Base-by-base conservation (phyloP, 2,797 vertebrate species). In the Brachyrhaphis roseni region DNA sequence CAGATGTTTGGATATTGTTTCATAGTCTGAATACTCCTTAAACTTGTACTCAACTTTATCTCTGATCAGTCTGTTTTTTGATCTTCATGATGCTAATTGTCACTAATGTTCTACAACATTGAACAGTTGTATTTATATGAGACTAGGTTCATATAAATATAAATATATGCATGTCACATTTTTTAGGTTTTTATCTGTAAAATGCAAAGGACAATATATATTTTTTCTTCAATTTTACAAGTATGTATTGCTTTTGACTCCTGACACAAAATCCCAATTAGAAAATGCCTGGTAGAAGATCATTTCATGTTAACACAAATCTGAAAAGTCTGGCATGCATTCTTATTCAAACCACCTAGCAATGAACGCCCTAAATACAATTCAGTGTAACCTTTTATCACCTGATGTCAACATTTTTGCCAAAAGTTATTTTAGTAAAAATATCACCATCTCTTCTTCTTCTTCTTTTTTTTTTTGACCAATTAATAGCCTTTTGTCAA, bases 401-500 rank as follows among this genome's bases (percentile, higher is more conserved):
- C 5, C 1, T 1, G 31, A 34, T 34, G 31, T 53, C 51, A 53
- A 53, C 23, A 53, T 53, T 51, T 51, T 51, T 51, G 8, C 49
- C 49, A 51, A 18, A 16, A 23, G 7, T 53, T 53, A 26, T 3
- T 53, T 10, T 53, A 8, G 51, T 53, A 53, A 53, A 53, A 26
- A 53, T 26, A 53, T 26, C 51, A 51, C 20, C 20, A 51, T 51
- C 7, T 23, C 20, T 8, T 51, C 2, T 23, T 23, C 8, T 23
- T 51, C 8, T 20, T 6, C 18, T 5, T 46, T 46, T 1, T 51
- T 4, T 47, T 51, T 51, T 53, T 87, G 89, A 93, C 86, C 86
- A 91, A 92, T 93, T 92, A 89, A 92, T 89, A 89, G 86, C 84
- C 87, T 80, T 53, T 82, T 55, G 36, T 53, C 76, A 86, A 87